phyloP scores from a whole-genome alignment of 2,888 invertebrate genomes.

The Margaritifera margaritifera region DNA sequence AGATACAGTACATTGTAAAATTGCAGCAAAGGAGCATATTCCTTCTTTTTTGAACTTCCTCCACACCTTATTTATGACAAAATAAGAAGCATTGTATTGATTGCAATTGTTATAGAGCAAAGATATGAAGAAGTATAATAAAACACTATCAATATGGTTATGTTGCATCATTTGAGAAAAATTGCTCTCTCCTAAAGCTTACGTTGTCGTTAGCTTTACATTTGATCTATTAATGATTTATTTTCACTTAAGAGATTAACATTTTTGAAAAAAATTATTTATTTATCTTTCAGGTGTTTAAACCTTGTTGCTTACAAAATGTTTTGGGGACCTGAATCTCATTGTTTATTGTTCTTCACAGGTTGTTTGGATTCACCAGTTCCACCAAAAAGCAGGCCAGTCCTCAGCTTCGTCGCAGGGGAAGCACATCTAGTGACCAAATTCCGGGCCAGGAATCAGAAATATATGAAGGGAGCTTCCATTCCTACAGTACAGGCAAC shows the following conservation, averaged over 20 bases:
- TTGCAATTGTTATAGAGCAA: too few species aligned
- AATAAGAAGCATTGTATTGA: background rate
- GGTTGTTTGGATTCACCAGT: conserved; percentile 92
- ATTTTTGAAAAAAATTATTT: too few species aligned
- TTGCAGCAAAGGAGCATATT: background rate
- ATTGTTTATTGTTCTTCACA: conserved; percentile 64
- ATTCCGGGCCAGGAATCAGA: conserved; percentile 29
- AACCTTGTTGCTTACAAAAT: too few species aligned
- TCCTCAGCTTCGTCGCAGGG: conserved; percentile 71
- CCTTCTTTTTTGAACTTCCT: background rate
- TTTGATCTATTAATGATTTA: too few species aligned
- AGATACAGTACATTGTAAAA: background rate
- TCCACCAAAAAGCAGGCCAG: conserved; percentile 81
- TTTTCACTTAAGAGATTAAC: too few species aligned
- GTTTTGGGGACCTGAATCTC: background rate
- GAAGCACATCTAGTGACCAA: conserved; percentile 73
- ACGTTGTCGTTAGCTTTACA: too few species aligned
- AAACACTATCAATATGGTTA: too few species aligned
- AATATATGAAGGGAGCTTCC: conserved; percentile 74
- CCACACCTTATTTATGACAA: background rate
- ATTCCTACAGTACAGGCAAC: conserved; percentile 93
- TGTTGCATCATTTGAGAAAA: too few species aligned
- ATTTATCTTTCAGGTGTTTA: too few species aligned
- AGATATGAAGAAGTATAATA: too few species aligned
- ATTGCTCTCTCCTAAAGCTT: too few species aligned